phyloP scores from a whole-genome alignment of 2,888 invertebrate species.

The Parnassius smintheus region DNA sequence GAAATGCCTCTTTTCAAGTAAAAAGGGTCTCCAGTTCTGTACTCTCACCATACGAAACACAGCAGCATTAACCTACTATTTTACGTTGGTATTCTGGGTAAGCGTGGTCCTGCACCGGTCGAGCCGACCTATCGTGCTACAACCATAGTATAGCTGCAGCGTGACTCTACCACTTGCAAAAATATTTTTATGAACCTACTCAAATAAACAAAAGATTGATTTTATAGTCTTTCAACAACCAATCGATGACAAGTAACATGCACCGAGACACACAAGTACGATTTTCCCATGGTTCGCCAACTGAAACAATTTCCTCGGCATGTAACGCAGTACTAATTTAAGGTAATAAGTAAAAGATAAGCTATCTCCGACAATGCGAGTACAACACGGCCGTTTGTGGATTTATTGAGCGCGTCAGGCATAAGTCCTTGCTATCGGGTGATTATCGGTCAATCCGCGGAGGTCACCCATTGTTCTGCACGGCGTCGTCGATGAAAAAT shows the following conservation, averaged over 20 bases:
- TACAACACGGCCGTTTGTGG: slow-evolving; percentile 38
- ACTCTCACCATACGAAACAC: no score
- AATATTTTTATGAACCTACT: no score
- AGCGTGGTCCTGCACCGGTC: no score
- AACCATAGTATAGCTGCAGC: no score
- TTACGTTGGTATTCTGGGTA: no score
- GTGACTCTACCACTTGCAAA: no score
- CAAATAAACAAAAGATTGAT: no score
- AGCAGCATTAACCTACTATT: no score
- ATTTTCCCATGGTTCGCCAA: slow-evolving; percentile 18
- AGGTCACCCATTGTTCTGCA: slow-evolving; percentile 43
- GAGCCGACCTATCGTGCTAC: no score
- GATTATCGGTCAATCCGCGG: slow-evolving; percentile 46
- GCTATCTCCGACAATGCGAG: slow-evolving; percentile 40
- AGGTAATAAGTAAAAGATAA: slow-evolving; percentile 43
- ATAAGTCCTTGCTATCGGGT: slow-evolving; percentile 43
- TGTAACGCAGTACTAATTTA: slow-evolving; percentile 26
- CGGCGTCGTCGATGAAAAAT: slow-evolving; percentile 29
- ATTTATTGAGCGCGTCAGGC: slow-evolving; percentile 42
- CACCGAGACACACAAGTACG: not conserved
- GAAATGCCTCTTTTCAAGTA: no score
- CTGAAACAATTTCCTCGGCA: slow-evolving; percentile 21
- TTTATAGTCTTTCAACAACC: not conserved
- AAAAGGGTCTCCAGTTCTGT: no score
- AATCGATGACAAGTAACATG: slow-evolving; percentile 1